Evolutionary conservation across 2,797 vertebrate genomes (phyloP), one percentile per base, ranked within the genome.

Genomic region (Pseudochromis fuscus): DNA sequence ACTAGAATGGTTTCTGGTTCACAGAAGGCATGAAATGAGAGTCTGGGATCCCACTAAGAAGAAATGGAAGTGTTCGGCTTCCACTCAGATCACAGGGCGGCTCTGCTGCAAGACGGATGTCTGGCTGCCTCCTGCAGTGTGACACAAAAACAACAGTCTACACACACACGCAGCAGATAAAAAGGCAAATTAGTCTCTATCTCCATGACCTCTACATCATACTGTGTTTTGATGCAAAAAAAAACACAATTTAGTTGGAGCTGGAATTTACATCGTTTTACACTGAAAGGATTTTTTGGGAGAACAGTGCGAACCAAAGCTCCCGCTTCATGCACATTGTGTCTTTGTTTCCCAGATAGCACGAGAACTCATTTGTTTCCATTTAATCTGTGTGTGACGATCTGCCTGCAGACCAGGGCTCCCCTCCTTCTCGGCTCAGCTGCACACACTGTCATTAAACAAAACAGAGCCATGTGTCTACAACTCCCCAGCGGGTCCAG

Each of bases 381-480:
- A 87, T 91, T 88, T 89, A 89, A 92, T 87, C 81, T 59, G 74
- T 66, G 58, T 79, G 79, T 73, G 82, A 91, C 71, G 55, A 85
- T 83, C 60, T 75, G 77, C 82, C 77, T 86, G 72, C 85, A 82
- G 74, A 82, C 57, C 77, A 77, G 82, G 67, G 65, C 82, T 81
- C 72, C 80, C n/a, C 65, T 67, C 55, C 48, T 67, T 73, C 70
- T 51, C 74, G 58, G 77, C 69, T 65, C 64, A 53, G 68, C 72
- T 65, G 58, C 69, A 64, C 82, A 87, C 77, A 85, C 83, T 81
- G 88, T 90, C 87, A 91, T 90, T 91, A 91, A 87, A 87, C 85
- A 89, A 90, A 92, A 91, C 88, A 88, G 79, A 90, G 84, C 90
- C 83, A 91, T 91, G 87, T 90, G 88, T 90, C 78, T 81, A 65